phyloP scores from a whole-genome alignment of 2,113 vertebrate genomes.

The Chloroceryle aenea region DNA sequence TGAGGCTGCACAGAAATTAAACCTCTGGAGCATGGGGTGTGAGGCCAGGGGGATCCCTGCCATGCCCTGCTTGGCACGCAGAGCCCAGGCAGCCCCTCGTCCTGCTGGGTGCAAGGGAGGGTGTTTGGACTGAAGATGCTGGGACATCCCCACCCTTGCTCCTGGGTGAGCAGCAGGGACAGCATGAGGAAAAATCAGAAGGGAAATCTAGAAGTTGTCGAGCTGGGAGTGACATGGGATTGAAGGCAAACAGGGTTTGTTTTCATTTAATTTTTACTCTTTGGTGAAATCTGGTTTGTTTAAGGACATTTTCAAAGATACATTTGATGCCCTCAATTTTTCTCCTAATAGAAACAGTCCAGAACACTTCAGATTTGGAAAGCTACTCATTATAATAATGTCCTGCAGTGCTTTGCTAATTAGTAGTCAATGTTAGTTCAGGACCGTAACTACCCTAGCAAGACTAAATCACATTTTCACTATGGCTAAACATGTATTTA shows the following conservation, averaged over 20 bases:
- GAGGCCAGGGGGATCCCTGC: neutral
- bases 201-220: neutral
- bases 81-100: neutral
- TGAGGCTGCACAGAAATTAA: neutral
- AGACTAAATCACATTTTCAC: neutral
- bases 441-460: neutral
- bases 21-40: neutral
- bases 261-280: neutral
- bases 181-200: rapidly evolving
- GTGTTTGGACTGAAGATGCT: neutral
- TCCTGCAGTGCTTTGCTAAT: neutral
- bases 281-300: neutral
- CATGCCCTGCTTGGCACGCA: rapidly evolving
- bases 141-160: neutral
- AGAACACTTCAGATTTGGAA: neutral
- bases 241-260: neutral
- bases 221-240: neutral
- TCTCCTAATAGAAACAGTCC: neutral
- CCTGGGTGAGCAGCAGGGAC: neutral
- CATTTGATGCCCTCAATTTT: neutral
- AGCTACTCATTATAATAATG: neutral
- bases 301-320: neutral
- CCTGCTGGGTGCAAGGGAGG: neutral
- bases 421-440: neutral
- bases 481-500: neutral